phyloP scores from a whole-genome alignment of 1,140 invertebrate species.

The Drosophila pruinosa region DNA sequence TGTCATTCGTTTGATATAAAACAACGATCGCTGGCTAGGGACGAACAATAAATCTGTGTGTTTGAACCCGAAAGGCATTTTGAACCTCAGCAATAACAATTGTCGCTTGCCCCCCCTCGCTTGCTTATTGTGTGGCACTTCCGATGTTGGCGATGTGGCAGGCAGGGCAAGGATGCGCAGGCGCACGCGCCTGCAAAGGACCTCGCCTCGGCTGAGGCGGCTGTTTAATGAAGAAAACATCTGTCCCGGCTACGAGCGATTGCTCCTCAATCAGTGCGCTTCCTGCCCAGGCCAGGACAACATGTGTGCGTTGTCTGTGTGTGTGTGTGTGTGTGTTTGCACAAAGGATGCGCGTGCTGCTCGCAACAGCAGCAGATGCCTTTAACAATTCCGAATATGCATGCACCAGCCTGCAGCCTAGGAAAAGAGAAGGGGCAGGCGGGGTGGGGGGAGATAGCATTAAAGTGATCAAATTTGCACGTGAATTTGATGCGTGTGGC shows the following conservation, averaged over 20 bases:
- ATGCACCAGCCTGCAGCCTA: slow-evolving; percentile 1
- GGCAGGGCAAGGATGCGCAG: slow-evolving; percentile 15
- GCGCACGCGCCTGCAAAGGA: slow-evolving; percentile 56
- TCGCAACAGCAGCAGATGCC: slow-evolving; percentile 60
- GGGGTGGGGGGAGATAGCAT: slow-evolving; percentile 34
- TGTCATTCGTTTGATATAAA: slow-evolving; percentile 44
- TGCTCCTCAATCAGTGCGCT: slow-evolving; percentile 79
- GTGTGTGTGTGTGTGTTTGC: slow-evolving; percentile 38
- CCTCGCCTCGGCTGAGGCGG: slow-evolving; percentile 23
- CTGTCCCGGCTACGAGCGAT: slow-evolving; percentile 60
- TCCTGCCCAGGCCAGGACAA: slow-evolving; percentile 53
- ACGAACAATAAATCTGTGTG: slow-evolving; percentile 38
- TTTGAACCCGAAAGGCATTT: slow-evolving; percentile 43
- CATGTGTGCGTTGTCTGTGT: slow-evolving; percentile 53
- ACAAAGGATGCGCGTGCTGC: slow-evolving; percentile 70
- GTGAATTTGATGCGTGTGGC: slow-evolving; percentile 35
- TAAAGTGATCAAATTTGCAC: slow-evolving; percentile 66
- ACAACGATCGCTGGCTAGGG: slow-evolving; percentile 41
- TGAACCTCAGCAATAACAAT: slow-evolving; percentile 40
- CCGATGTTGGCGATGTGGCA: slow-evolving; percentile 15
- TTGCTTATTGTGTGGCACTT: slow-evolving; percentile 5
- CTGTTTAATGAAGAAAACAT: slow-evolving; percentile 62
- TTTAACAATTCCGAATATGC: slow-evolving; percentile 25
- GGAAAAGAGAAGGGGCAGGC: neutral
- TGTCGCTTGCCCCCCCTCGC: neutral